Base-by-base conservation (phyloP, 1,140 invertebrate genomes). In the Chlorops oryzae region DNA sequence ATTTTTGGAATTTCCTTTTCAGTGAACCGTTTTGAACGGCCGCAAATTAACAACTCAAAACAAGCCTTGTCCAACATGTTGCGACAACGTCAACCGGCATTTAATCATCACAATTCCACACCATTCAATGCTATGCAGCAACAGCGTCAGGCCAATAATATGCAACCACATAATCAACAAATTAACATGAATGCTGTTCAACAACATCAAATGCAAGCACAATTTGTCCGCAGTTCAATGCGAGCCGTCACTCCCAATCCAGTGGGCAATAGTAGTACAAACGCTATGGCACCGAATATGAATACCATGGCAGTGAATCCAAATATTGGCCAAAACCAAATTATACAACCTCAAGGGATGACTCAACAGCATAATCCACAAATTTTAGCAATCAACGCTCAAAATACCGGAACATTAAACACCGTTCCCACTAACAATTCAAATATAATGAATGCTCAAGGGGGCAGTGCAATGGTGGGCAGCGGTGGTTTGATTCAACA, bases 21-120 rank as follows among this genome's bases (percentile, higher is more conserved):
- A 76, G 83, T 81, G 24, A 81, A 80, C 43, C 76, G 84, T 39
- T 85, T 85, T 47, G 83, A 86, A 50, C 72, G 83, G 23, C 82
- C 85, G 0, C 78, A 79, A 15, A 70, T 81, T 61, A 82, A 84
- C 63, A 83, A 84, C 51, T 88, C 88, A 0, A 93, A 93, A 60
- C 87, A 89, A 64, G 90, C 90, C 1, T 70, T 94, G 3, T 88
- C 87, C 3, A 85, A 90, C 55, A 90, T 94, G 87, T 72, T 95
- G 40, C 76, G 88, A 2, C 78, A 84, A 55, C 75, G 83, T 35
- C 61, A 79, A 64, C 71, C 84, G 61, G 73, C 81, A n/a, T 81
- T 77, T 56, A 63, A 75, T 35, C 74, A 76, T 43, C 73, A 76
- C 32, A 71, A 72, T 15, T 66, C 61, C 1, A 66, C 75, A 1